Conservation (phyloP, 2,888 invertebrate species). For the Neoscelio sp. region DNA sequence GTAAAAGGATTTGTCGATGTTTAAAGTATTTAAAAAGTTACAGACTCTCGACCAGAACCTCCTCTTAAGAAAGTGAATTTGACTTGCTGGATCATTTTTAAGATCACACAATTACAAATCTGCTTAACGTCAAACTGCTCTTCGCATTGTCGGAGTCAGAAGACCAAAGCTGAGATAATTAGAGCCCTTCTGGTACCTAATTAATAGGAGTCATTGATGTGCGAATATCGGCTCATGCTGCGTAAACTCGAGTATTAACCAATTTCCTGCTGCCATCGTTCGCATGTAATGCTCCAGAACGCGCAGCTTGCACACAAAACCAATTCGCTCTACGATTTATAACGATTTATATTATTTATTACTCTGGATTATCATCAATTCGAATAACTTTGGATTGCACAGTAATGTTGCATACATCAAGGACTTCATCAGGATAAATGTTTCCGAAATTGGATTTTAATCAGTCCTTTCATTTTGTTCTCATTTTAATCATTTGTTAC, state of each 20-base stretch:
- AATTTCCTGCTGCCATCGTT: neutral
- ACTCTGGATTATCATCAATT: neutral
- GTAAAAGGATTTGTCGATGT: no score
- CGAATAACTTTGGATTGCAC: neutral
- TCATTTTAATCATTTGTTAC: no score
- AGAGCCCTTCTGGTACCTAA: conserved; percentile 11
- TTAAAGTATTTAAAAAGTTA: no score
- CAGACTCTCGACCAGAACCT: no score
- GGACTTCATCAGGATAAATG: conserved; percentile 4
- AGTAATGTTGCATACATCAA: no score
- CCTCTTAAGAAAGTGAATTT: no score
- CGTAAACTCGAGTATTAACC: conserved; percentile 22
- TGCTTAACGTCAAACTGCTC: neutral
- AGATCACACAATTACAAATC: no score
- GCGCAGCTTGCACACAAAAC: neutral
- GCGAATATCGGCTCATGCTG: conserved; percentile 21
- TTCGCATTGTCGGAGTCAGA: conserved; percentile 12
- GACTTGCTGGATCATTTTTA: no score
- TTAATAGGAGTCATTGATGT: conserved; percentile 42
- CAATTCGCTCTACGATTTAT: neutral
- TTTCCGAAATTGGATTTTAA: no score
- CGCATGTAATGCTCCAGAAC: neutral
- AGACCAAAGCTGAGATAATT: conserved; percentile 36
- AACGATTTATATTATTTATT: conserved; percentile 33
- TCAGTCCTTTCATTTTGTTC: no score